phyloP scores from a whole-genome alignment of 2,888 invertebrate species.

The Drosophila austrosaltans region DNA sequence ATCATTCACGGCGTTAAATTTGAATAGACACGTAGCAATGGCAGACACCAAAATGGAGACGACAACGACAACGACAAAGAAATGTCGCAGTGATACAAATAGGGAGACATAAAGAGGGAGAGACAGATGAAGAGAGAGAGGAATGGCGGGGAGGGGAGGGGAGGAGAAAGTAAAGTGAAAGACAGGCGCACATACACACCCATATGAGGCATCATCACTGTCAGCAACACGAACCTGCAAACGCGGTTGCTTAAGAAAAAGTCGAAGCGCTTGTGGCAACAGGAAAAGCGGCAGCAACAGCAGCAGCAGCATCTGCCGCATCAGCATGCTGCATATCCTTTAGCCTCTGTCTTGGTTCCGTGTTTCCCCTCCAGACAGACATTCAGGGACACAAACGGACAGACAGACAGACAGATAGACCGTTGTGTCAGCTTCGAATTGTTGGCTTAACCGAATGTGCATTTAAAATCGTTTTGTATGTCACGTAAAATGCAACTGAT shows the following conservation, averaged over 20 bases:
- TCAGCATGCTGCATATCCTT: constrained; percentile 9
- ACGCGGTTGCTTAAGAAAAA: constrained; percentile 35
- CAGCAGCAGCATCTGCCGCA: constrained; percentile 10
- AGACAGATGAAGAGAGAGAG: background rate
- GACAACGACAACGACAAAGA: constrained; percentile 6
- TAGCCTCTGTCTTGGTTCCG: background rate
- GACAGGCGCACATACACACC: background rate
- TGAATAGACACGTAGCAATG: constrained; percentile 37
- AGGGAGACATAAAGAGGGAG: background rate
- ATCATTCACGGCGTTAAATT: constrained; percentile 13
- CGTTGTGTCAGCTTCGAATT: background rate
- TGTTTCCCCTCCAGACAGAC: background rate
- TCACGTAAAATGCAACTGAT: constrained; percentile 44
- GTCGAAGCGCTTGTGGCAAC: constrained; percentile 10
- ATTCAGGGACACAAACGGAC: background rate
- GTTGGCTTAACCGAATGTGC: constrained; percentile 20
- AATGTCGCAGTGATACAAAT: constrained; percentile 18
- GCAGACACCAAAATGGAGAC: constrained; percentile 40
- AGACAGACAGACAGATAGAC: background rate
- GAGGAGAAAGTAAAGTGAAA: too few species aligned
- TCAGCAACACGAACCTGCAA: constrained; percentile 39
- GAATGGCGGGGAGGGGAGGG: too few species aligned
- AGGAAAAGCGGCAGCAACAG: background rate
- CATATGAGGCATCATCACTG: constrained; percentile 43
- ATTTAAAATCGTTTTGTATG: constrained; percentile 39